phyloP scores from a whole-genome alignment of 1,140 invertebrate genomes.

The Himalopsyche phryganea region DNA sequence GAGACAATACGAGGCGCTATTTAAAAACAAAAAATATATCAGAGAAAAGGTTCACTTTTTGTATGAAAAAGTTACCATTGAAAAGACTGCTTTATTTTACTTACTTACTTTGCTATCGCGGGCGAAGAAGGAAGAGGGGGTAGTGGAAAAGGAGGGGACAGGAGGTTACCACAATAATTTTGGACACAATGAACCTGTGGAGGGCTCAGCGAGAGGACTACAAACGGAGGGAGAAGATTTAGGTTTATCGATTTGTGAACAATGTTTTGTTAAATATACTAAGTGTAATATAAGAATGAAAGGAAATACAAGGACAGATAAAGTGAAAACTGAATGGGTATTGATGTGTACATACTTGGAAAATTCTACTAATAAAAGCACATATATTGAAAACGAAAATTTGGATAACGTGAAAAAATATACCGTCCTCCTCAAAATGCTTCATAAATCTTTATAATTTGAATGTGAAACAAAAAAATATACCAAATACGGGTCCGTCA shows the following conservation, averaged over 20 bases:
- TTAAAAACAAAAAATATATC: slow-evolving; percentile 34
- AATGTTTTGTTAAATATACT: no score
- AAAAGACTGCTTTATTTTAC: slow-evolving; percentile 33
- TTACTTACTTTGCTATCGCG: slow-evolving; percentile 16
- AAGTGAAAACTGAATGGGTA: no score
- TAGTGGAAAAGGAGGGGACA: slow-evolving; percentile 3
- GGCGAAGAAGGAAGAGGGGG: not conserved
- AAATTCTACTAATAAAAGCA: no score
- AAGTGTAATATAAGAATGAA: no score
- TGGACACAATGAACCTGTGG: slow-evolving; percentile 30
- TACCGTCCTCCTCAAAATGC: no score
- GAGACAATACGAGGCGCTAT: slow-evolving; percentile 35
- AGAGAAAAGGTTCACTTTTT: slow-evolving; percentile 35
- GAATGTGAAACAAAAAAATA: no score
- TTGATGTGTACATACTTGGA: no score
- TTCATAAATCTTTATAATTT: no score
- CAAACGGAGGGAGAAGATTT: slow-evolving; percentile 13
- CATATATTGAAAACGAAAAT: no score
- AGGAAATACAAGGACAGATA: no score
- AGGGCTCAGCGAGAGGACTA: not conserved
- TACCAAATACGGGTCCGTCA: no score
- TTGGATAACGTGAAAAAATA: no score
- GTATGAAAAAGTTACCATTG: slow-evolving; percentile 34
- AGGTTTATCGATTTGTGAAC: slow-evolving; percentile 26
- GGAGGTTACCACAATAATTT: slow-evolving; percentile 27